Conservation (phyloP, 2,888 invertebrate species). For the Electrophaes corylata region DNA sequence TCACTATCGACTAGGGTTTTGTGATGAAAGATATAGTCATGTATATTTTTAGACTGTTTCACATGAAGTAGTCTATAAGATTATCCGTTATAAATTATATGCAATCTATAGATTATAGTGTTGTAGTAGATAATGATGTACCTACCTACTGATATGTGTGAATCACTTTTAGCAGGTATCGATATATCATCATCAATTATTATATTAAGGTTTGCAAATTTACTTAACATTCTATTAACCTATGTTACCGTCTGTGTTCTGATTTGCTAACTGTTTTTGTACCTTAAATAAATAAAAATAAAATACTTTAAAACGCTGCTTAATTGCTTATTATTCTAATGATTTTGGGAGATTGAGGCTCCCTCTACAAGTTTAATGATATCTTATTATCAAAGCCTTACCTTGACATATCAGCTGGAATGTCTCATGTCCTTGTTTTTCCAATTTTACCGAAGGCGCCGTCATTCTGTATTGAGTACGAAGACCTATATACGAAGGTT, state of each 20-base stretch:
- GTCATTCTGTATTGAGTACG: background rate
- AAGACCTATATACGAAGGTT: no score
- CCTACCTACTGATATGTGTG: background rate
- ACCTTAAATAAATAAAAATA: no score
- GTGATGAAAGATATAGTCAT: background rate
- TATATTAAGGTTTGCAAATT: no score
- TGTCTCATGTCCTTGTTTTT: background rate
- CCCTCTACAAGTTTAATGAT: no score
- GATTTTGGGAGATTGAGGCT: no score
- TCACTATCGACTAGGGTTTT: no score
- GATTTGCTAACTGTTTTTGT: no score
- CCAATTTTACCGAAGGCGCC: background rate
- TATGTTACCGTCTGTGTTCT: no score
- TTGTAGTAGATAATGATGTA: background rate
- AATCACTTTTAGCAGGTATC: background rate
- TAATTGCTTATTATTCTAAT: no score
- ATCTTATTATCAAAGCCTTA: background rate
- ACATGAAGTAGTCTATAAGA: background rate
- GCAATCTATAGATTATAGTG: background rate
- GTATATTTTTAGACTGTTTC: background rate
- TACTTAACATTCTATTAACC: no score
- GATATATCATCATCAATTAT: no score
- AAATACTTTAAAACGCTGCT: no score
- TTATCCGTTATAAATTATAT: background rate
- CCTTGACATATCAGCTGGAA: constrained; percentile 6